Conservation (phyloP, 2,888 invertebrate genomes). For the Corythucha ciliata region DNA sequence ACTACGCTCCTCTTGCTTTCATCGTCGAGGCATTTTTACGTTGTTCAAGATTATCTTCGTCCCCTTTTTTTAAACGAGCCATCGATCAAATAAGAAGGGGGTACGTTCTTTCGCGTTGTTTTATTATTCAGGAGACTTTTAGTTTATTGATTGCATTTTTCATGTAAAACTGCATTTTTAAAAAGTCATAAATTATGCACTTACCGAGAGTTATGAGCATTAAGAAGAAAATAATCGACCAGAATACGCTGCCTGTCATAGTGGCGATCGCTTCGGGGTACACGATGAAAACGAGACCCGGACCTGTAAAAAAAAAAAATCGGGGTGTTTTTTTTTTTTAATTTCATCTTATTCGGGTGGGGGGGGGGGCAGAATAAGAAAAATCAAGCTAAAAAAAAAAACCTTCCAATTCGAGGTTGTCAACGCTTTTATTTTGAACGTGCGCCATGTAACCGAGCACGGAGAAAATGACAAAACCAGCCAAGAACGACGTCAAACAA, state of each 20-base stretch:
- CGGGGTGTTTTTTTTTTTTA: too few relatives aligned
- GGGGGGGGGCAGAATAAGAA: background rate
- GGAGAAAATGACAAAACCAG: slow-evolving; percentile 97
- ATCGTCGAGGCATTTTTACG: too few relatives aligned
- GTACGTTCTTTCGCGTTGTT: too few relatives aligned
- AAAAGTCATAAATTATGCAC: slow-evolving; percentile 19
- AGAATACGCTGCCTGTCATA: slow-evolving; percentile 85
- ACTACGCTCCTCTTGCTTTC: too few relatives aligned
- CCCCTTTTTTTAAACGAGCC: too few relatives aligned
- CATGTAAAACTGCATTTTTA: too few relatives aligned
- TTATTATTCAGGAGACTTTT: too few relatives aligned
- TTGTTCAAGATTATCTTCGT: too few relatives aligned
- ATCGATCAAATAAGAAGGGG: too few relatives aligned
- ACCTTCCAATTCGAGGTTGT: slow-evolving; percentile 76
- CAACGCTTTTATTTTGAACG: slow-evolving; percentile 74
- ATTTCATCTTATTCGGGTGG: too few relatives aligned
- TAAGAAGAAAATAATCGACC: slow-evolving; percentile 92
- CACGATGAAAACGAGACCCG: slow-evolving; percentile 86
- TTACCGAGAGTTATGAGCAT: slow-evolving; percentile 83
- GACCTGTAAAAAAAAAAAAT: slow-evolving; percentile 46
- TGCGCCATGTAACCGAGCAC: slow-evolving; percentile 95
- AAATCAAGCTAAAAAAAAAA: too few relatives aligned
- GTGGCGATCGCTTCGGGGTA: slow-evolving; percentile 93
- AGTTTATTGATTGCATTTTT: too few relatives aligned
- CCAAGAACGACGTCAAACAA: slow-evolving; percentile 90